Base-by-base conservation (phyloP, 2,797 vertebrate species). In the Cirrhinus molitorella region DNA sequence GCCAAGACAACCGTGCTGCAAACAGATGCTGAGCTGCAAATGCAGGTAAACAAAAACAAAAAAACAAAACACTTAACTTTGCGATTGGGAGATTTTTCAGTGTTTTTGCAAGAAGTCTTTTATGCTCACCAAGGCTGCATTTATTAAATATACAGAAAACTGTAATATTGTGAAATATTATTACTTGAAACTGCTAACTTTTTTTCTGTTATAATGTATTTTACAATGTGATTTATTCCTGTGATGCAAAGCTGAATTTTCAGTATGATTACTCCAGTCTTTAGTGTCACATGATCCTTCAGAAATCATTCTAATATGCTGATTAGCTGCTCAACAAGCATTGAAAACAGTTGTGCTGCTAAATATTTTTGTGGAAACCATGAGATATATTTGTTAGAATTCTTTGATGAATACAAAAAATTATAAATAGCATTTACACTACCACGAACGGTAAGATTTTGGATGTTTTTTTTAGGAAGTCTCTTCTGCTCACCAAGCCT, bases 1-100 rank as follows among this genome's bases (percentile, higher is more conserved):
- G 98, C 98, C 89, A 99, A 99, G 94, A 99, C 98, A 81, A 99
- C 98, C 88, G 99, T 99, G 97, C 93, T 99, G 87, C 98, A 99
- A 93, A 99, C 98, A 0, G 98, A 99, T 31, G 98, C 97, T 53
- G 97, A 99, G 81, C 94, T 99, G 83, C 98, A 99, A 92, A 99
- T 99, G 98, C 98, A 99, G 97, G 98, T 98, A 93, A 66, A 28
- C 5, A 25, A 7, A 1, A 9, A 6, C 3, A 16, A 17, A 19
- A 2, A 19, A n/a, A 28, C 3, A 6, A 11, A 13, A 19, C 13
- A 34, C 40, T 45, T 1, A 70, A 16, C 12, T 45, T 45, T 65
- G 17, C 4, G 63, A 14, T 37, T 34, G 3, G 8, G 63, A 31
- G 61, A 34, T 65, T 63, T 65, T 1, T 31, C 59, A 16, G 8